Percentiles rank a stretch among this genome's conserved stretches.
Conservation (phyloP, 2,113 vertebrate genomes). For the Abramis brama region DNA sequence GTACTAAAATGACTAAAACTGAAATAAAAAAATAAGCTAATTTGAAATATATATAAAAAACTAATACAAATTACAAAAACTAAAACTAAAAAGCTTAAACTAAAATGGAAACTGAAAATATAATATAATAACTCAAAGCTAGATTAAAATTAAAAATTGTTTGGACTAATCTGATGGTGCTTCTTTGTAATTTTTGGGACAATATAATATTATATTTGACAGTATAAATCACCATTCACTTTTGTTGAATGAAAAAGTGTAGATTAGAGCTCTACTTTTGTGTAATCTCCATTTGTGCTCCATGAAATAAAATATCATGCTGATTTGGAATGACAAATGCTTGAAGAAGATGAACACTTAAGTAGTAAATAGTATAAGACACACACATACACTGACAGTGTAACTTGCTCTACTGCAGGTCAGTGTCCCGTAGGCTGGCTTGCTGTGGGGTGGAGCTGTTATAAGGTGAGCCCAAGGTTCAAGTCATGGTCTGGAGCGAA, state of each 20-base stretch:
- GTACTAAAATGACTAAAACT: not conserved
- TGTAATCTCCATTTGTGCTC: no score
- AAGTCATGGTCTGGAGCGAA: slow-evolving; percentile 77
- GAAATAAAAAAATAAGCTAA: not conserved
- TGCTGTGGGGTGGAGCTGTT: slow-evolving; percentile 81
- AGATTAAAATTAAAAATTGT: not conserved
- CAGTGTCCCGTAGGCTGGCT: slow-evolving; percentile 81
- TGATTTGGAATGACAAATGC: not conserved
- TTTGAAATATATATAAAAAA: not conserved
- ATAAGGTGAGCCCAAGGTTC: slow-evolving; percentile 68
- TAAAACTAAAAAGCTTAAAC: no score
- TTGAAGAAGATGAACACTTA: not conserved
- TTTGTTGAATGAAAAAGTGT: not conserved
- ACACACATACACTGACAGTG: not conserved
- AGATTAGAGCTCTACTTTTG: no score
- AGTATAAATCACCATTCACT: not conserved
- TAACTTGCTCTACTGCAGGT: slow-evolving; percentile 65
- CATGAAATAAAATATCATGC: not conserved
- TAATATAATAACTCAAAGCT: not conserved
- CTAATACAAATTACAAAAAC: not conserved
- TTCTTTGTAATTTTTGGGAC: not conserved
- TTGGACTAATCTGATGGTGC: not conserved
- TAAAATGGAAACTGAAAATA: not conserved
- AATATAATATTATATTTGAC: not conserved
- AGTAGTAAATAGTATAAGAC: not conserved